phyloP scores from a whole-genome alignment of 1,140 invertebrate species.

The Notospermus geniculatus region DNA sequence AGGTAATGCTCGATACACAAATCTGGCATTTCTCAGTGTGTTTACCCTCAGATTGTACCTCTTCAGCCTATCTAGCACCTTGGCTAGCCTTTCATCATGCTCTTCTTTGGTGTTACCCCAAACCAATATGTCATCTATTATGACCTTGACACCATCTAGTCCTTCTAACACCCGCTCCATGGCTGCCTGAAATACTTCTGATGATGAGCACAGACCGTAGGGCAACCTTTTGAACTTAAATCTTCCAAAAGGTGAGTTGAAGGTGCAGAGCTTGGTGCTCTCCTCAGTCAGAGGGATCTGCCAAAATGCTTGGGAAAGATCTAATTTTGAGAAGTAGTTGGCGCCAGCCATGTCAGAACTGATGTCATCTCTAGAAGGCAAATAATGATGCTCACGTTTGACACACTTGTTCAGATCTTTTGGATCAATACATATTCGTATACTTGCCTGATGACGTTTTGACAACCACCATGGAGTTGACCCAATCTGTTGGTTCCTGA shows the following conservation, averaged over 20 bases:
- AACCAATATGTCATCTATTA: conserved; percentile 19
- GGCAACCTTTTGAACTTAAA: conserved; percentile 47
- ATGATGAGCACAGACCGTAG: conserved; percentile 44
- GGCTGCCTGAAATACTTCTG: conserved; percentile 18
- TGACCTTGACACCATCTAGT: conserved; percentile 23
- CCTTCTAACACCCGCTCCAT: conserved; percentile 22
- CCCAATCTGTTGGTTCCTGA: conserved; percentile 31
- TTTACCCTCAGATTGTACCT: conserved; percentile 20
- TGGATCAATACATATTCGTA: conserved; percentile 33
- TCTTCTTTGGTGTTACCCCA: conserved; percentile 15
- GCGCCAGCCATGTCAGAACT: conserved; percentile 10
- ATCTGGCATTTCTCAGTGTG: conserved; percentile 8
- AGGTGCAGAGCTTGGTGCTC: conserved; percentile 47
- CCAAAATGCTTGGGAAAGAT: conserved; percentile 21
- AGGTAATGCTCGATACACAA: conserved; percentile 11
- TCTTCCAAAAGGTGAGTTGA: conserved; percentile 55
- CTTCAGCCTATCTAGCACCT: conserved; percentile 7
- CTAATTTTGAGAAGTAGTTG: conserved; percentile 15
- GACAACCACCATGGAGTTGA: conserved; percentile 28
- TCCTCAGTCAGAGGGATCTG: conserved; percentile 27
- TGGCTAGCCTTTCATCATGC: conserved; percentile 15
- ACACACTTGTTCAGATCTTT: conserved; percentile 31
- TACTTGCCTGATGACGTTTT: conserved; percentile 20
- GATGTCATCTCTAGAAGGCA: conserved; percentile 16
- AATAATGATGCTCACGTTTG: conserved; percentile 20